Base-by-base conservation (phyloP, 2,113 vertebrate species). In the Dromas ardeola region DNA sequence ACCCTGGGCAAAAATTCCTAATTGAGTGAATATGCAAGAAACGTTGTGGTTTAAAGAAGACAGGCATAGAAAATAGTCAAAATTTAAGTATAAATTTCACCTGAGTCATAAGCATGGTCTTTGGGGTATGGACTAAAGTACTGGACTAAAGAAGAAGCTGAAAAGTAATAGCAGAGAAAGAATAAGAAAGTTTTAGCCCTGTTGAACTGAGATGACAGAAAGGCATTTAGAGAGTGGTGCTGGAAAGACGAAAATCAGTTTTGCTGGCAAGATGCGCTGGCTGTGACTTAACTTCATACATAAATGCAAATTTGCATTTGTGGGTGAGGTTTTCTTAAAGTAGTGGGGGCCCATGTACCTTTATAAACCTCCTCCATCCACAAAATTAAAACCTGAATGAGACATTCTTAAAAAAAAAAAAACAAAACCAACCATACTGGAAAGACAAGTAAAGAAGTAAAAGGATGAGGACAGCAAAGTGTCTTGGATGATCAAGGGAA, bases 301-400 rank as follows among this genome's bases (percentile, higher is more conserved):
- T 15, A 53, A 53, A 53, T 53, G 23, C 52, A 30, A 82, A 76
- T 82, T 93, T 56, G 6, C 7, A 59, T 32, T 74, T 63, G 10
- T 20, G 10, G 14, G 7, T 29, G 20, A 66, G 12, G 26, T 71
- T 93, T 86, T 91, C 50, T 71, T 71, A n/a, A 84, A 34, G 22
- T 45, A 47, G 10, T 1, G 1, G 22, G 3, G 10, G 2, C 4
- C 7, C 5, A 5, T 42, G 19, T 63, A 19, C 10, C 11, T 52
- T 76, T 45, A 29, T 34, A 77, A 81, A 1, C 2, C 5, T 66
- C 42, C 30, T 73, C 6, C 15, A 58, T 11, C 8, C 14, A 6
- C 4, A 21, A 58, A 87, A 18, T 30, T 67, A 71, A 42, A 90
- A 52, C 6, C 3, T 61, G 40, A 80, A 69, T 56, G 17, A 74